Evolutionary conservation across 1,140 invertebrate species (phyloP), one percentile per base, ranked within the genome.

Genomic region (Zaprionus tsacasi): DNA sequence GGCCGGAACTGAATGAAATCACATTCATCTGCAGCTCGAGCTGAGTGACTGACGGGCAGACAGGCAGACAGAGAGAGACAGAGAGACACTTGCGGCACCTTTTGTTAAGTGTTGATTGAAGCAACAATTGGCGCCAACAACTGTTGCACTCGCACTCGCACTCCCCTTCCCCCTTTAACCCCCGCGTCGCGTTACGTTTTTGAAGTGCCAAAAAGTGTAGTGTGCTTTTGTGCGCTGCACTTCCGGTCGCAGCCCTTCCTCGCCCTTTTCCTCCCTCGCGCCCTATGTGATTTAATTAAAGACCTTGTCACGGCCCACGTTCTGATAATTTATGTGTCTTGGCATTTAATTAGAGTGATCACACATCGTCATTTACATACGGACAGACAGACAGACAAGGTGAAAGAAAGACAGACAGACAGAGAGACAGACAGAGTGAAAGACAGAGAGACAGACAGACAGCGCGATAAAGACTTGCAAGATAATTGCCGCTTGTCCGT

Each of bases 101-200:
- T 77, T 69, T 69, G 59, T 87, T 57, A 52, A 76, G 64, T 66
- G 69, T 74, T 81, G 82, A 79, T 85, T 85, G 76, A 89, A 85
- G 86, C 86, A 89, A 89, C 85, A 89, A 89, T 89, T 89, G 85
- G 86, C 86, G 82, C 82, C 82, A 91, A 91, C 82, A 91, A 91
- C 81, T 86, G 82, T 89, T 86, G 85, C 82, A 63, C 70, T 21
- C 68, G 48, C 27, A 30, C 6, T 43, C 64, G 50, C 65, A n/a
- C n/a, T n/a, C n/a, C n/a, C n/a, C n/a, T 71, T 70, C 72, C 70
- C 76, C 21, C 21, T 2, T 70, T 76, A 30, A 3, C 3, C 27
- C 27, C 64, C 75, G 48, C 61, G 68, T 65, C 76, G 74, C 70
- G 65, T 75, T 63, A 8, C 63, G 61, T 35, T 71, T 78, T 78